phyloP scores from a whole-genome alignment of 1,140 invertebrate species.

The Zaprionus inermis region DNA sequence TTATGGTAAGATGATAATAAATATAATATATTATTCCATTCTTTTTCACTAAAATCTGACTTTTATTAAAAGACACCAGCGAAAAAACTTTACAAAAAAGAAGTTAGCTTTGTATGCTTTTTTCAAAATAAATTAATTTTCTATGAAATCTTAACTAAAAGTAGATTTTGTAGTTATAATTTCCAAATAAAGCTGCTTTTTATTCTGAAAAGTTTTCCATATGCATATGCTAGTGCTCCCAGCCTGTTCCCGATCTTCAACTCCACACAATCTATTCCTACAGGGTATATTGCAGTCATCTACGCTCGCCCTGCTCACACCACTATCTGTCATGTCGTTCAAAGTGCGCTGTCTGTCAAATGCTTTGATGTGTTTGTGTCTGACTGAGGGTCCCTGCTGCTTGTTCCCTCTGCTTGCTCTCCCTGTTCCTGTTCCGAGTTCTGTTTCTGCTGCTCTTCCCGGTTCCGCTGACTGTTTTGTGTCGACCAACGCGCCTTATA shows the following conservation, averaged over 20 bases:
- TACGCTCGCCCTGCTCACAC: background rate
- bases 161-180: too few species aligned
- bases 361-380: constrained; percentile 70
- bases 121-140: too few species aligned
- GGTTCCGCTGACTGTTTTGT: constrained; percentile 33
- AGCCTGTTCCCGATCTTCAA: background rate
- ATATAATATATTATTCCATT: too few species aligned
- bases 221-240: too few species aligned
- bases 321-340: constrained; percentile 31
- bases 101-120: too few species aligned
- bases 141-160: too few species aligned
- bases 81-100: too few species aligned
- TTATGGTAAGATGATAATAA: too few species aligned
- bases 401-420: constrained; percentile 5
- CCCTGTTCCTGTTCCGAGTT: constrained; percentile 1
- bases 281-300: constrained; percentile 14
- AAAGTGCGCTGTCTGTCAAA: constrained; percentile 49
- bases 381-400: constrained; percentile 55
- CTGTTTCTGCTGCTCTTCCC: constrained; percentile 6
- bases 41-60: too few species aligned
- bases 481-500: constrained; percentile 61
- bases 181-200: too few species aligned
- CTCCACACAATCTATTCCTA: background rate
- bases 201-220: too few species aligned
- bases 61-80: too few species aligned